A percentile compares a stretch with the other conserved stretches of the same genome.
Conservation (phyloP, 2,113 vertebrate genomes). For the Gambusia holbrooki region DNA sequence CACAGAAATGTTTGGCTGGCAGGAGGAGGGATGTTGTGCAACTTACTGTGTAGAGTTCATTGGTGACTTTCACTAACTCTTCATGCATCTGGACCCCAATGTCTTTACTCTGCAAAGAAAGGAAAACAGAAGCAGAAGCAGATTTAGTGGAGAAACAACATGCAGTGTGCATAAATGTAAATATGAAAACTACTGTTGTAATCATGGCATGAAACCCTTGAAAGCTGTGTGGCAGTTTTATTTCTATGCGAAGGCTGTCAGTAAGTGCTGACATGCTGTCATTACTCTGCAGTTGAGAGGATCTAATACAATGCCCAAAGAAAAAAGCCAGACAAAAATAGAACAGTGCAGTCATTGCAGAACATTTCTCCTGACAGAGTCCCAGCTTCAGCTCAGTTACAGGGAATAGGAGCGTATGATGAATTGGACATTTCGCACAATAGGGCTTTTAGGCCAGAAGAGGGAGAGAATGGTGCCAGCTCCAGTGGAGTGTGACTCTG, state of each 20-base stretch:
- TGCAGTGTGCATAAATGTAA: conserved; percentile 25
- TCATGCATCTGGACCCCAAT: conserved; percentile 96
- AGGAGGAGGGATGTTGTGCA: conserved; percentile 2
- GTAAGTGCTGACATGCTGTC: conserved; percentile 48
- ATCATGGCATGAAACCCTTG: conserved; percentile 9
- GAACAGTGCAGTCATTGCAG: conserved; percentile 50
- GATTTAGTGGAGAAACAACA: conserved; percentile 6
- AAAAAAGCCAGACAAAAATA: conserved; percentile 62
- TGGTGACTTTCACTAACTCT: conserved; percentile 94
- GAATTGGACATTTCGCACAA: conserved; percentile 57
- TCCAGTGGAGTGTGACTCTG: conserved; percentile 31
- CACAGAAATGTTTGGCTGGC: neutral
- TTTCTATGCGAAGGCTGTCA: conserved; percentile 48
- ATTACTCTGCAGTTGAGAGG: conserved; percentile 53
- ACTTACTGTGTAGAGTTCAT: conserved; percentile 97
- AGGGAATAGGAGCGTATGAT: conserved; percentile 53
- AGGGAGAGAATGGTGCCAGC: conserved; percentile 24
- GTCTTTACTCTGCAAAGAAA: conserved; percentile 91
- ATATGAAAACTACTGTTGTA: conserved; percentile 3
- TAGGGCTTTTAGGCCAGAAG: conserved; percentile 33
- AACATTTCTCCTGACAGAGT: conserved; percentile 54
- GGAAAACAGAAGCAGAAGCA: conserved; percentile 15
- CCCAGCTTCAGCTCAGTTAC: conserved; percentile 54
- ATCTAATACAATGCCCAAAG: conserved; percentile 60
- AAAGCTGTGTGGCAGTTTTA: conserved; percentile 15